phyloP scores from a whole-genome alignment of 1,140 invertebrate genomes.

The Tachypleus tridentatus region DNA sequence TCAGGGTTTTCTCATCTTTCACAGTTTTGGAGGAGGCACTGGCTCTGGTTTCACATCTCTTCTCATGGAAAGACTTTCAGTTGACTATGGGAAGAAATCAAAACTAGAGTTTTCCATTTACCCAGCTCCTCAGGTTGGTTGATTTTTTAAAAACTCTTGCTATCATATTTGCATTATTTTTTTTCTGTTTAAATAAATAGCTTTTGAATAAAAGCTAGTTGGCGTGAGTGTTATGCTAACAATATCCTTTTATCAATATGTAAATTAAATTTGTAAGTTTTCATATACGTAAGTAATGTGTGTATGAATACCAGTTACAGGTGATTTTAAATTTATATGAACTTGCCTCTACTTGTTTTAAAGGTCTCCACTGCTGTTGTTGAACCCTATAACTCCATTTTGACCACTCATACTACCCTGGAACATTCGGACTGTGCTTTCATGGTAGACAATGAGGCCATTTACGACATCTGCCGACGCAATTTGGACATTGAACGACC shows the following conservation, averaged over 20 bases:
- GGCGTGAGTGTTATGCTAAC: too few relatives aligned
- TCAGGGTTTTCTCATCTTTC: conserved; percentile 49
- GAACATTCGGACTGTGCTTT: conserved; percentile 70
- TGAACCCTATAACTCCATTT: conserved; percentile 74
- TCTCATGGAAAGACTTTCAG: conserved; percentile 42
- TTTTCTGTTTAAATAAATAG: too few relatives aligned
- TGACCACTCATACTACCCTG: conserved; percentile 65
- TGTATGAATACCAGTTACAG: too few relatives aligned
- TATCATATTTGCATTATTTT: too few relatives aligned
- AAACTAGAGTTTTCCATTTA: conserved; percentile 83
- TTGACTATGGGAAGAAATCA: conserved; percentile 74
- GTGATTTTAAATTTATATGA: neutral
- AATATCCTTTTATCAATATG: too few relatives aligned
- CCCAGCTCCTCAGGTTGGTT: conserved; percentile 57
- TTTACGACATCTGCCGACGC: conserved; percentile 54
- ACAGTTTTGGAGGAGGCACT: conserved; percentile 51
- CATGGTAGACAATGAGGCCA: conserved; percentile 57
- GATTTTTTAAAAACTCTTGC: too few relatives aligned
- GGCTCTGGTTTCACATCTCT: conserved; percentile 42
- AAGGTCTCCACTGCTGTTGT: conserved; percentile 58
- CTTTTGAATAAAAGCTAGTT: too few relatives aligned
- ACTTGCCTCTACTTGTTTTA: conserved; percentile 4
- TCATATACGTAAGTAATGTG: too few relatives aligned
- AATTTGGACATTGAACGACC: conserved; percentile 50
- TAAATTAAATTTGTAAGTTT: too few relatives aligned